These are phyloP conservation scores for Pangasius larnaudii DNA, from an alignment of 2,797 vertebrate species.

Conservation along the genomic window DNA sequence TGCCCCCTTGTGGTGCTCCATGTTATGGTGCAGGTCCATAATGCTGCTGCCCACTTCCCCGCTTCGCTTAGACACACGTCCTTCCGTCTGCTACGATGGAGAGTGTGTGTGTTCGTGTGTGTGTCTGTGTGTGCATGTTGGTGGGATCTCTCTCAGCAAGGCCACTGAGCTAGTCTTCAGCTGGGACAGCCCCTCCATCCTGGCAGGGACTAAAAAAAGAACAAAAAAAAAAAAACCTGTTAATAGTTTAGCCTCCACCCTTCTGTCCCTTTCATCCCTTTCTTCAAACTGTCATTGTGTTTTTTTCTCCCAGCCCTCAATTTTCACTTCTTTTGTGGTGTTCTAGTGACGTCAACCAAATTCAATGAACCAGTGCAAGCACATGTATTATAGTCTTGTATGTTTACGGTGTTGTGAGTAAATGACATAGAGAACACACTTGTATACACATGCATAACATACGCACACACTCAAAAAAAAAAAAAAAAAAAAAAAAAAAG, in stretches of 20 bases:
- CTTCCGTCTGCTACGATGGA: conserved; percentile 32
- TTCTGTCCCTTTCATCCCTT: conserved; percentile 18
- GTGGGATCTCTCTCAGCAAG: conserved; percentile 39
- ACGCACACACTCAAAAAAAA: conserved; percentile 51
- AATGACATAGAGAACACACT: conserved; percentile 90
- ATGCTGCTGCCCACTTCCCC: conserved; percentile 19
- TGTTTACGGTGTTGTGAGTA: conserved; percentile 99
- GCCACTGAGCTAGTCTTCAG: conserved; percentile 32
- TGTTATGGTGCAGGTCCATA: conserved; percentile 42
- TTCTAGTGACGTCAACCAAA: conserved; percentile 87
- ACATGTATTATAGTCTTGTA: conserved; percentile 99
- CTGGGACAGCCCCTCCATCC: conserved; percentile 20
- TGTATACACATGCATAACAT: conserved; percentile 66
- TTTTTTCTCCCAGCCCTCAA: conserved; percentile 52
- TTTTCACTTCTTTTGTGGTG: conserved; percentile 82
- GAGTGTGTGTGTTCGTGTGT: conserved; percentile 22
- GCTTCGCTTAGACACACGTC: conserved; percentile 35
- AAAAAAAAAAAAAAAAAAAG: conserved; percentile 42
- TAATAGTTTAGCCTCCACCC: conserved; percentile 36
- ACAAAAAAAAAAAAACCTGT: conserved; percentile 21
- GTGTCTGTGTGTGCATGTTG: conserved; percentile 30
- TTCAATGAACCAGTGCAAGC: conserved; percentile 88
- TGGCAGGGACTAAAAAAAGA: conserved; percentile 18
- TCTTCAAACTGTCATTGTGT: conserved; percentile 43
- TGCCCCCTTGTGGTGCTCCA: conserved; percentile 54